Base-by-base conservation (phyloP, 2,888 invertebrate genomes). In the Drosophila cognata region DNA sequence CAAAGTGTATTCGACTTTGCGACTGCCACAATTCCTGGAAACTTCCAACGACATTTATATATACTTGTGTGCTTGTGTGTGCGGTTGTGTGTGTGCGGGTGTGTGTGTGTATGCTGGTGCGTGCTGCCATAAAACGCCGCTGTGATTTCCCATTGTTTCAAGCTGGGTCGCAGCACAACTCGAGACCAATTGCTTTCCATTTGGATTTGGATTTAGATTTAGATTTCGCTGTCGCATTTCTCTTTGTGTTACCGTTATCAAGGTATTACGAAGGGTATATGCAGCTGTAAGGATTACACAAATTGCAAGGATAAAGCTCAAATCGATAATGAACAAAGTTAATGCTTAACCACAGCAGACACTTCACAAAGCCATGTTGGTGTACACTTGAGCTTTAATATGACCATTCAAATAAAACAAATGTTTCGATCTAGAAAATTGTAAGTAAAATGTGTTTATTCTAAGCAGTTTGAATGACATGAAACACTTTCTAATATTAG, bases 71-170 rank as follows among this genome's bases (percentile, higher is more conserved):
- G 29, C 18, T 31, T 16, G 1, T 8, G 2, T 6, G 7, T 66
- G 13, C 31, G 28, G 21, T 25, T n/a, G 38, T n/a, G 11, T 7
- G 1, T n/a, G n/a, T 11, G 11, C 0, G 43, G 2, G 13, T 21
- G 56, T 33, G 29, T 38, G 61, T 29, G 38, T 41, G 63, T 71
- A 33, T 29, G 21, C 63, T 63, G 57, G 60, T 56, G 68, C 59
- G 74, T 74, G 74, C 50, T 28, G 59, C 63, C 59, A 55, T 72
- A 72, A 61, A 61, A 55, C 18, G 57, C 50, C 35, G 64, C 58
- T 59, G 63, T 57, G 74, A 74, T 64, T 74, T 64, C 33, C 46
- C 56, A 61, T 68, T 65, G 70, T 62, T 71, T 53, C 36, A 46
- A 68, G 68, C 58, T 67, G 57, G 31, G 35, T 18, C 33, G 25